Percentiles rank a stretch among this genome's conserved stretches.
Evolutionary conservation across 2,797 vertebrate species (phyloP).

Genomic region (Enteromius fasciolatus): DNA sequence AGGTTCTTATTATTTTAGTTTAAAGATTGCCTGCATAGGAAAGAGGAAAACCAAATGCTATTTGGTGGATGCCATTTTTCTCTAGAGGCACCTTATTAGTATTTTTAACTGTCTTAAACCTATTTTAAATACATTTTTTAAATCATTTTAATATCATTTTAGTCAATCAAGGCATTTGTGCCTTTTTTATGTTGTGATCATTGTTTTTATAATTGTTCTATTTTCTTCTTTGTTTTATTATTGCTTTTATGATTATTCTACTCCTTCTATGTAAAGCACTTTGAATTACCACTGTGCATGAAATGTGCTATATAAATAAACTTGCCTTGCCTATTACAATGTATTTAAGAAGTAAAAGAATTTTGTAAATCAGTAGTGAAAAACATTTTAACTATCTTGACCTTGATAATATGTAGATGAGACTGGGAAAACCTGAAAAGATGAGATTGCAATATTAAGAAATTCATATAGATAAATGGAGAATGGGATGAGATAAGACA

Average conservation of each 20-base stretch:
- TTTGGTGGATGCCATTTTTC: neutral
- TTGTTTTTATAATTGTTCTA: too few relatives aligned
- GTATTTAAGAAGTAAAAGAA: neutral
- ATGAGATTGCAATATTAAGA: neutral
- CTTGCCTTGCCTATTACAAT: too few relatives aligned
- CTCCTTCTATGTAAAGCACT: too few relatives aligned
- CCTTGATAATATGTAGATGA: neutral
- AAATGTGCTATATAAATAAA: too few relatives aligned
- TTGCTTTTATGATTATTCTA: too few relatives aligned
- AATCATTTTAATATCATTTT: too few relatives aligned
- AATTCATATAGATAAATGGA: neutral
- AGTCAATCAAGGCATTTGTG: too few relatives aligned
- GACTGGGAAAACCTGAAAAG: neutral
- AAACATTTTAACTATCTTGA: neutral
- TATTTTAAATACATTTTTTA: too few relatives aligned
- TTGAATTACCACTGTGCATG: too few relatives aligned
- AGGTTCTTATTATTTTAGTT: neutral
- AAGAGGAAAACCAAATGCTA: neutral
- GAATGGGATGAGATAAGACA: neutral
- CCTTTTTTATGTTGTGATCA: too few relatives aligned
- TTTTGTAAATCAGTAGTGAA: neutral
- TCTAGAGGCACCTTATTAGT: neutral
- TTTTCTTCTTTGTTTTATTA: too few relatives aligned
- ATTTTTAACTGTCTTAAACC: too few relatives aligned
- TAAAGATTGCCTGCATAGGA: neutral